Base-by-base conservation (phyloP, 2,888 invertebrate species). In the Drosophila birchii region DNA sequence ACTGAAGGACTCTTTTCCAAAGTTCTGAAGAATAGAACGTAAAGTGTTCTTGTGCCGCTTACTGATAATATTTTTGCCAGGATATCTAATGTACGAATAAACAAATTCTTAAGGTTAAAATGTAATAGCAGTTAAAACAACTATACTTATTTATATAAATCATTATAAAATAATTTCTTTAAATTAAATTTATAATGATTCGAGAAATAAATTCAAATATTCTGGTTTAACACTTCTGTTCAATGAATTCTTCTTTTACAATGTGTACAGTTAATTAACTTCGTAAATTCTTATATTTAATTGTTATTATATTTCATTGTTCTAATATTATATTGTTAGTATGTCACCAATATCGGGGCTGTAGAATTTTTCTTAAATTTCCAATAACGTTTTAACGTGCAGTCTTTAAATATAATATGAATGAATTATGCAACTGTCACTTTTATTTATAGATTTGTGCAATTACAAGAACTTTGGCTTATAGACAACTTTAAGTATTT, bases 1-100 rank as follows among this genome's bases (percentile, higher is more conserved):
- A 86, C 78, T 80, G 55, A 73, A 73, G 9, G 69, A 70, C 57
- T 57, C 44, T 56, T 49, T 43, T 69, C 18, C 23, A 26, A 36
- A 39, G 26, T 57, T 54, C 41, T n/a, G 11, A 53, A 56, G 62
- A 62, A 72, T 38, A 55, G 43, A 54, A 49, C 43, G 47, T 64
- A n/a, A 64, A 64, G 66, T 34, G 18, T 64, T 20, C 45, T 39
- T 39, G 32, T 34, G 45, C 38, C 8, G n/a, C 34, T 66, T 32
- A 32, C 66, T 20, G 55, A 67, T 55, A 41, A 67, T 7, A 67
- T 55, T 9, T 38, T 11, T 1, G 16, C 4, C 18, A 23, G 20
- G 9, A 16, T 23, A 36, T 26, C 36, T 34, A 7, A 8, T 16
- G 34, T 8, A 49, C 0, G 29, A 38, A 26, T n/a, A 9, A 29